Conservation (phyloP, 2,113 vertebrate genomes). For the Garra rufa region DNA sequence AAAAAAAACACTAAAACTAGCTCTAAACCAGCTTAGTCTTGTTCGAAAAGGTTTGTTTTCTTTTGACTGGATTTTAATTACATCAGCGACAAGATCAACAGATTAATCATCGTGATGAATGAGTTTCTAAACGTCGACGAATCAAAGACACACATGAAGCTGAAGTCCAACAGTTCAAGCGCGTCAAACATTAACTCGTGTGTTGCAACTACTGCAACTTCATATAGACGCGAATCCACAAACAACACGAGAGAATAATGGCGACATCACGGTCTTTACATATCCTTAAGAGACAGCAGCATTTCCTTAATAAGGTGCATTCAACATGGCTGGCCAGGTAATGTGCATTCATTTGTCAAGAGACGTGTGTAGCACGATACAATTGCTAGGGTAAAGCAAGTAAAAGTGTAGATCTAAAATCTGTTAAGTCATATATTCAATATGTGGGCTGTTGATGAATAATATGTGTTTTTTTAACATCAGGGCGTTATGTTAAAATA, state of each 20-base stretch:
- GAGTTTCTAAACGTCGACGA: neutral
- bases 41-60: neutral
- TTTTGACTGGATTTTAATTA: neutral
- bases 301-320: slow-evolving; percentile 14
- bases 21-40: neutral
- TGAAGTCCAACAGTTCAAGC: slow-evolving; percentile 11
- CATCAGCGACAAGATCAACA: neutral
- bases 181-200: slow-evolving; percentile 69
- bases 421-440: neutral
- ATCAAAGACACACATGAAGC: neutral
- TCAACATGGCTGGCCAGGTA: slow-evolving; percentile 40
- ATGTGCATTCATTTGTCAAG: neutral
- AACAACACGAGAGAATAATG: slow-evolving; percentile 61
- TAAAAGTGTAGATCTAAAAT: neutral
- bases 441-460: neutral
- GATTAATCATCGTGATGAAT: neutral
- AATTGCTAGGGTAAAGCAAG: neutral
- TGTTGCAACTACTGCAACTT: slow-evolving; percentile 18
- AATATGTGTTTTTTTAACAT: neutral
- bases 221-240: neutral
- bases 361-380: neutral
- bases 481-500: neutral
- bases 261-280: slow-evolving; percentile 42
- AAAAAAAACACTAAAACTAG: neutral
- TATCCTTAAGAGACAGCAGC: slow-evolving; percentile 16